These are phyloP conservation scores for Lycia hirtaria DNA, from an alignment of 2,888 invertebrate genomes.

Conservation along the genomic window DNA sequence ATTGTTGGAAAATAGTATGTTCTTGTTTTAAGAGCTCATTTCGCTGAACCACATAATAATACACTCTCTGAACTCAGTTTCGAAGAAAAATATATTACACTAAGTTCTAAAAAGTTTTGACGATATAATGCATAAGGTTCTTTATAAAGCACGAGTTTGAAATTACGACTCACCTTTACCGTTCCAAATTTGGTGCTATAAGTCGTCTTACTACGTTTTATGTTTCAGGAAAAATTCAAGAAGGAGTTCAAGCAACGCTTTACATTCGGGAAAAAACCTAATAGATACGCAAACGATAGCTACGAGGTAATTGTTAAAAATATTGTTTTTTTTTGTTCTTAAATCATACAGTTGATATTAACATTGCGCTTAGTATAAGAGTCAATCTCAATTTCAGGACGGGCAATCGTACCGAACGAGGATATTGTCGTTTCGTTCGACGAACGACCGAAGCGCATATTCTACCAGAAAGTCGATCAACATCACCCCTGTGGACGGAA, in stretches of 20 bases:
- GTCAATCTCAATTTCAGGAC: conserved; percentile 60
- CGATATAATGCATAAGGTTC: conserved; percentile 25
- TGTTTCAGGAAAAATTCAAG: conserved; percentile 90
- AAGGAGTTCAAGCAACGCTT: conserved; percentile 91
- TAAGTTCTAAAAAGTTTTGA: conserved; percentile 13
- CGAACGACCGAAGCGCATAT: conserved; percentile 72
- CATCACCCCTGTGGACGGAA: conserved; percentile 58
- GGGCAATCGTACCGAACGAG: conserved; percentile 77
- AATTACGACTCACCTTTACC: conserved; percentile 27
- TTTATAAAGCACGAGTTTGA: conserved; percentile 30
- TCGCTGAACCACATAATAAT: conserved; percentile 17
- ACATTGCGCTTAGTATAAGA: conserved; percentile 11
- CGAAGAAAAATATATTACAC: conserved; percentile 31
- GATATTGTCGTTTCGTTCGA: conserved; percentile 75
- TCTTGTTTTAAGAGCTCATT: conserved; percentile 5
- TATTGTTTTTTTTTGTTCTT: neutral
- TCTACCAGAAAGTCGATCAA: conserved; percentile 71
- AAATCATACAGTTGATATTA: conserved; percentile 2
- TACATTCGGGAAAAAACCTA: conserved; percentile 82
- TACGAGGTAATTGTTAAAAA: conserved; percentile 67
- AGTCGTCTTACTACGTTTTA: conserved; percentile 9
- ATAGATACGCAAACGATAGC: conserved; percentile 74
- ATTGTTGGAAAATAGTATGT: no score
- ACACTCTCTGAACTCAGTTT: conserved; percentile 12
- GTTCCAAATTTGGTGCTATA: conserved; percentile 25